Conservation (phyloP, 2,113 vertebrate species). For the Scophthalmus maximus region DNA sequence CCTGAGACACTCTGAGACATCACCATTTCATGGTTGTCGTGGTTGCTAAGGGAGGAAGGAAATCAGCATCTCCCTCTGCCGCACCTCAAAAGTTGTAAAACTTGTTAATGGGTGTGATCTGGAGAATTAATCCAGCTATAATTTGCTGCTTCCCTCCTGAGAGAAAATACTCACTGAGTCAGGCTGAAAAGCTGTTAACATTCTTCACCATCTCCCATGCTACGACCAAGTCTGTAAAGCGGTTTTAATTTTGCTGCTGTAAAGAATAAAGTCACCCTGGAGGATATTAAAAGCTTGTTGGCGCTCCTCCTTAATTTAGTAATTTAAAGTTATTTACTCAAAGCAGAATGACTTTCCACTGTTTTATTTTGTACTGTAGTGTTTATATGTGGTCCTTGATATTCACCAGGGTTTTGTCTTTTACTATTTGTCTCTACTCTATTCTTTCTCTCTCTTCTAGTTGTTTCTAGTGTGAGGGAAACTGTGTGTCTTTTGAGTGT, state of each 20-base stretch:
- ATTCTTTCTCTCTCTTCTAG: neutral
- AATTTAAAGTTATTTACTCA: slow-evolving; percentile 63
- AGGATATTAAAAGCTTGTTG: slow-evolving; percentile 60
- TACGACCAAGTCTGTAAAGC: slow-evolving; percentile 70
- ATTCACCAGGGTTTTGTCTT: slow-evolving; percentile 10
- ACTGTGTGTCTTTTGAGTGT: no score
- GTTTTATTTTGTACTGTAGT: slow-evolving; percentile 28
- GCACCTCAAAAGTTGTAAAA: slow-evolving; percentile 55
- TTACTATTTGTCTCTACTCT: neutral
- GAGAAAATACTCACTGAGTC: slow-evolving; percentile 41
- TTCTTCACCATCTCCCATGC: slow-evolving; percentile 59
- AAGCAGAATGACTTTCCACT: slow-evolving; percentile 47
- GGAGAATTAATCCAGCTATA: slow-evolving; percentile 61
- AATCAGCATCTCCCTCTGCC: slow-evolving; percentile 28
- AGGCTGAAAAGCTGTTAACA: slow-evolving; percentile 54
- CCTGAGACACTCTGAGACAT: slow-evolving; percentile 19
- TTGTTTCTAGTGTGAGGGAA: no score
- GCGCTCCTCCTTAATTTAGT: slow-evolving; percentile 35
- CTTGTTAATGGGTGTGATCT: slow-evolving; percentile 64
- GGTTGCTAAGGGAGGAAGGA: slow-evolving; percentile 5
- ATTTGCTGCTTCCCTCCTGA: slow-evolving; percentile 56
- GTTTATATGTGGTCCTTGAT: neutral
- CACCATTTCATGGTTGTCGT: slow-evolving; percentile 2
- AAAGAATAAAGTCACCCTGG: slow-evolving; percentile 54
- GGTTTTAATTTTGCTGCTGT: slow-evolving; percentile 67